Evolutionary conservation across 2,113 vertebrate species (phyloP), one percentile per base, ranked within the genome.

Genomic region (Pseudopipra pipra): DNA sequence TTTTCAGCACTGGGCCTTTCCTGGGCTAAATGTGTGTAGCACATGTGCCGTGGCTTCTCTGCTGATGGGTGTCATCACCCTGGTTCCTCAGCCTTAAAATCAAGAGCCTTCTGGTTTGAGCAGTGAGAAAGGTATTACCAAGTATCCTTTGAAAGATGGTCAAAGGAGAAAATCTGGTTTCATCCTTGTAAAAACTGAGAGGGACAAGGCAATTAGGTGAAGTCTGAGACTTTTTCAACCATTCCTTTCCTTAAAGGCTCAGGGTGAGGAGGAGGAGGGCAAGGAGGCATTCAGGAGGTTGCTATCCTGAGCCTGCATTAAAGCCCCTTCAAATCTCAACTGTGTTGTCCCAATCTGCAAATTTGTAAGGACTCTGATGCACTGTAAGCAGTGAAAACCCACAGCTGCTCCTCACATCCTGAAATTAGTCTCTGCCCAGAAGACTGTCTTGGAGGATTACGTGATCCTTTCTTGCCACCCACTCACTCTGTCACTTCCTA

Each of bases 371-470:
- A 15, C 58, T 78, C 27, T 54, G 58, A n/a, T 49, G 51, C 30
- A 51, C 46, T 65, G 23, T 35, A 84, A 65, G 35, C 15, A 55
- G 68, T 56, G 76, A 80, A 93, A 89, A 43, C 19, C 73, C 79
- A 30, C 62, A 82, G 88, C 88, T 94, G 90, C 66, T 93, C 5
- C 27, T 95, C 91, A 79, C 58, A 67, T 73, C 54, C 94, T 94
- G 79, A 85, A 70, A 74, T 27, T 31, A 67, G 46, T 68, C 58
- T n/a, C 70, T 87, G 81, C 24, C 58, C 87, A 71, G 56, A 79
- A 61, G 44, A 37, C 33, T 85, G 78, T 65, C 68, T 62, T 73
- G 73, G 63, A 85, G n/a, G 47, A 54, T 76, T 73, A 52, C 2
- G 18, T 21, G 83, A 85, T 80, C 52, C 80, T 79, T 75, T 78